Base-by-base conservation (phyloP, 2,888 invertebrate genomes). In the Leucozona laternaria region DNA sequence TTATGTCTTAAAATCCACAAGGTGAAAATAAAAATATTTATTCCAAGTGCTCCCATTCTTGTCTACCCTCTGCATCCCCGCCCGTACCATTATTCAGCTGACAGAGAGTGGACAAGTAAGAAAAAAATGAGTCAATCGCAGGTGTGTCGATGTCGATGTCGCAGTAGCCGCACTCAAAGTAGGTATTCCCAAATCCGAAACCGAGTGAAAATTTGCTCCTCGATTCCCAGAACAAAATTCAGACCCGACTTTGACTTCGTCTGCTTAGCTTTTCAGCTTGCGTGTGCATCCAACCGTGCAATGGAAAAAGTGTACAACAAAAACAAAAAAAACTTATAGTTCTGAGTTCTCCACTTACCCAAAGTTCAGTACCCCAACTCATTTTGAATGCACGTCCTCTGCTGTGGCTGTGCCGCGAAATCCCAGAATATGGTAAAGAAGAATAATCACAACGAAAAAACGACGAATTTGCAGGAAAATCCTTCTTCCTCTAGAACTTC, bases 361-460 rank as follows among this genome's bases (percentile, higher is more conserved):
- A 92, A 90, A 92, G 90, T 90, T 92, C 92, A 89, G 90, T 92
- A 89, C 92, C 92, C 92, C 92, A 92, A 91, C 91, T 92, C 92
- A 92, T 91, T 89, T 90, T 92, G 92, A 82, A 75, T 87, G 80
- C 79, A 78, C 73, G 91, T 89, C 89, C 88, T 89, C 91, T 40
- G 55, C 22, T 57, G 70, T 66, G 60, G 90, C 89, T 90, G 90
- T 28, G 73, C 58, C 43, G 78, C 60, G 31, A 80, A 84, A 86
- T 86, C 85, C 78, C 78, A 82, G 73, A 82, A 85, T 80, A 45
- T 57, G 48, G 13, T 66, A 8, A 28, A 20, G 28, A n/a, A 43
- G 20, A 45, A 48, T 55, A 70, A 62, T 60, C 60, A 60, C 20
- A 57, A 20, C 58, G 40, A 50, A 45, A 34, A 37, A 48, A 75